phyloP scores from a whole-genome alignment of 2,888 invertebrate genomes.

The Synanthedon vespiformis region DNA sequence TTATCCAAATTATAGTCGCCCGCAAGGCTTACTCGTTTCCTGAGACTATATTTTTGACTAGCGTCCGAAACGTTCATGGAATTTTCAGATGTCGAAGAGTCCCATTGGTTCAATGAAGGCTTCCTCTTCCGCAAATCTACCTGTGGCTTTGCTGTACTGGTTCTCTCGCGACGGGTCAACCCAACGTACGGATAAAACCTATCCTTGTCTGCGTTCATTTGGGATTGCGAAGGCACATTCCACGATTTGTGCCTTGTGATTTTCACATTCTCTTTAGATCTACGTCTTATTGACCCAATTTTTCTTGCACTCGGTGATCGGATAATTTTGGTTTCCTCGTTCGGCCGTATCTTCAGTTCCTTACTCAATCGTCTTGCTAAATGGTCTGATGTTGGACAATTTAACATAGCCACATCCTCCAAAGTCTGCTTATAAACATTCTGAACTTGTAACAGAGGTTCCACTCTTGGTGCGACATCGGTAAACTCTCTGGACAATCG shows the following conservation, averaged over 20 bases:
- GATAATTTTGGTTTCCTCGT: conserved; percentile 77
- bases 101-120: conserved; percentile 29
- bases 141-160: conserved; percentile 38
- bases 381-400: conserved; percentile 75
- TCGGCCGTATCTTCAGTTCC: conserved; percentile 80
- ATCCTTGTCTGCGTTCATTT: conserved; percentile 44
- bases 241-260: conserved; percentile 75
- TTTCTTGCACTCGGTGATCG: conserved; percentile 85
- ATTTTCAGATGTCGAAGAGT: conserved; percentile 35
- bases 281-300: conserved; percentile 79
- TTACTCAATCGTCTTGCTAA: conserved; percentile 78
- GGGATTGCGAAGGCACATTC: conserved; percentile 66
- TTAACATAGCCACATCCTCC: conserved; percentile 75
- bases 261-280: conserved; percentile 75
- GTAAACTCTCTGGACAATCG: conserved; percentile 77
- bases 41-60: conserved; percentile 41
- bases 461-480: conserved; percentile 54
- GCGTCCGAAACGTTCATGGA: conserved; percentile 31
- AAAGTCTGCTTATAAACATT: conserved; percentile 80
- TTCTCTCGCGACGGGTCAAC: conserved; percentile 57
- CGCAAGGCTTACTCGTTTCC: conserved; percentile 45
- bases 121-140: conserved; percentile 22
- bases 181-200: conserved; percentile 67
- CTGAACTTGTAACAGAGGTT: conserved; percentile 75
- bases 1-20: conserved; percentile 42